phyloP scores from a whole-genome alignment of 2,113 vertebrate genomes.

The Anarhynchus alexandrinus region DNA sequence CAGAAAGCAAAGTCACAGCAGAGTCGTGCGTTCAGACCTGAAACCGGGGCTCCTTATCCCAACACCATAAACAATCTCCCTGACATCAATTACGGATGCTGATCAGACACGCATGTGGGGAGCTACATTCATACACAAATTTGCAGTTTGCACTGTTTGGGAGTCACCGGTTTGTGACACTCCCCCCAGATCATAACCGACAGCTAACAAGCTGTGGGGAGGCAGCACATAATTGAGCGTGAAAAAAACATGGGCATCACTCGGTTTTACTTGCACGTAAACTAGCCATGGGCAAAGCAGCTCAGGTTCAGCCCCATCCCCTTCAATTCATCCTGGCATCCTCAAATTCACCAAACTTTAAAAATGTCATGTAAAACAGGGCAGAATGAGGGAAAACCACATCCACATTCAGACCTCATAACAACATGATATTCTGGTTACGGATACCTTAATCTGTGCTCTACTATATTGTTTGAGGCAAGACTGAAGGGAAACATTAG shows the following conservation, averaged over 20 bases:
- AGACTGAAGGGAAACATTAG: background rate
- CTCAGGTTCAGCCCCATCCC: background rate
- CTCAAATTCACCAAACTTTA: background rate
- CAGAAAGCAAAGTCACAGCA: background rate
- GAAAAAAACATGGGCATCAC: background rate
- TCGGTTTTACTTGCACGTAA: background rate
- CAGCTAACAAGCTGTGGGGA: background rate
- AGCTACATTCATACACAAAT: background rate
- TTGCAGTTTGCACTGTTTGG: background rate
- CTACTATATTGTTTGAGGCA: background rate
- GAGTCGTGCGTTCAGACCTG: background rate
- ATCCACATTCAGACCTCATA: background rate
- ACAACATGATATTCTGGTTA: background rate
- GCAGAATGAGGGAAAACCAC: background rate
- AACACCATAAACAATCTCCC: constrained; percentile 1
- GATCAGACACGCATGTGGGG: background rate
- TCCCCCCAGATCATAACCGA: background rate
- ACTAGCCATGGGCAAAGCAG: background rate
- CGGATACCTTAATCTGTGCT: background rate
- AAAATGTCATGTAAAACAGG: background rate
- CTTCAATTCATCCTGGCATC: background rate
- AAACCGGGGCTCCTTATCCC: background rate
- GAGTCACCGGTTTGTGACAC: background rate
- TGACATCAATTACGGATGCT: constrained; percentile 11
- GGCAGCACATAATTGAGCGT: background rate